Base-by-base conservation (phyloP, 2,113 vertebrate genomes). In the Camelus bactrianus region DNA sequence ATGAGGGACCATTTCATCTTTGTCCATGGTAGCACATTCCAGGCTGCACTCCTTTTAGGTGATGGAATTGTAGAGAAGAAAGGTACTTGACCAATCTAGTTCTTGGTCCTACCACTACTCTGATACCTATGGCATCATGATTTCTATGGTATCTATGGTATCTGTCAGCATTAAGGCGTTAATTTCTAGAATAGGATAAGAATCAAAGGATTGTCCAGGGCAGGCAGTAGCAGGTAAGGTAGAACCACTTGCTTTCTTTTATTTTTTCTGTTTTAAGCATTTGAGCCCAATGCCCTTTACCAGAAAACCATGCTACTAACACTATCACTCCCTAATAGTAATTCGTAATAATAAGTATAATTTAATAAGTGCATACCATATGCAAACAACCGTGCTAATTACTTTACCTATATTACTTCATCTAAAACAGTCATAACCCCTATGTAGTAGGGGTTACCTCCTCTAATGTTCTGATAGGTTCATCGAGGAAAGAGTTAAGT, bases 221-320 rank as follows among this genome's bases (percentile, higher is more conserved):
- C 13, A 24, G 7, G 9, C 12, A 75, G 1, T 13, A 48, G 22
- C 10, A 52, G 10, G 6, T 93, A 54, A 82, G 13, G 79, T 58
- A 64, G 35, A 72, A 5, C 1, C 26, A 64, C 13, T 60, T 38
- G 17, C 2, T 90, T 94, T 62, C 30, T 89, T 95, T 73, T 46
- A 1, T 11, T 46, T 60, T 82, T 79, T 86, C 32, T 86, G 20
- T 77, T 80, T 97, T 79, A 50, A 92, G 94, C 35, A 85, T 73
- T 73, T 35, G 22, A 83, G 17, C 35, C 46, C 65, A 83, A 73
- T 52, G 38, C 1, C 73, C 20, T 93, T 90, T 58, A 8, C n/a
- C 20, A 81, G 42, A 15, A 89, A 94, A 56, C 35, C 60, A 52
- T 52, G 2, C 38, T 73, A 83, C 9, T 64, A 85, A 67, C 15